Evolutionary conservation across 2,113 vertebrate species (phyloP).

Genomic region (Chaetodon trifascialis): DNA sequence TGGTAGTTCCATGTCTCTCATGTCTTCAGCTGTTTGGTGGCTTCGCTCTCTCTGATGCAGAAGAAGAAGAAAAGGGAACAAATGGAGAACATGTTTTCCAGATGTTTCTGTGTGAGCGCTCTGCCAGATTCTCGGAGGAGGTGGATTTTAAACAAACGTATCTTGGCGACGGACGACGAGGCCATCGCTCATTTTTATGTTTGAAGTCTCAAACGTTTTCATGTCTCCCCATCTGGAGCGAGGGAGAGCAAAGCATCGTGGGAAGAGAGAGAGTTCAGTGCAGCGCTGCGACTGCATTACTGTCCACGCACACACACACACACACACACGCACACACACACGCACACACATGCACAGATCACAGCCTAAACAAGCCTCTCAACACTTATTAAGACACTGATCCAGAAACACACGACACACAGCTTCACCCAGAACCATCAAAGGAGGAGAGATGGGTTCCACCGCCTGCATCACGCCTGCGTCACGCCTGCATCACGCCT

Average conservation of each 20-base stretch:
- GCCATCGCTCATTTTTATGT: slow-evolving; percentile 82
- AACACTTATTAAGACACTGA: background rate
- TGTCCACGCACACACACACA: slow-evolving; percentile 15
- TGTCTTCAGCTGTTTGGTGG: background rate
- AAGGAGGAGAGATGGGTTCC: too few relatives aligned
- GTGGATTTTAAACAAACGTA: slow-evolving; percentile 63
- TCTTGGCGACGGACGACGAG: slow-evolving; percentile 58
- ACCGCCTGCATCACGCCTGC: too few relatives aligned
- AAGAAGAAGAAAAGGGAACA: slow-evolving; percentile 7
- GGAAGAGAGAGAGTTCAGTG: slow-evolving; percentile 40
- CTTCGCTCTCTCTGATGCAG: background rate
- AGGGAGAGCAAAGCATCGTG: slow-evolving; percentile 66
- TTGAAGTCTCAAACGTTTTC: slow-evolving; percentile 62
- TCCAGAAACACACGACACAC: background rate
- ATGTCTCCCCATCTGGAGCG: slow-evolving; percentile 63
- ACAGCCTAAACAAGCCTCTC: too few relatives aligned
- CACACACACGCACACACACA: slow-evolving; percentile 5
- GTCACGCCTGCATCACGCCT: too few relatives aligned
- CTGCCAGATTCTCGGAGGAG: slow-evolving; percentile 75
- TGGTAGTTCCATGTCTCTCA: background rate
- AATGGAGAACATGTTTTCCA: slow-evolving; percentile 66
- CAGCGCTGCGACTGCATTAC: background rate
- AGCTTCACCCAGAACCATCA: background rate
- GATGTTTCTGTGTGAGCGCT: slow-evolving; percentile 59
- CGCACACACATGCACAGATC: background rate